Percentiles rank a stretch among this genome's conserved stretches.
phyloP scores from a whole-genome alignment of 2,113 vertebrate genomes.

The Regulus satrapa region DNA sequence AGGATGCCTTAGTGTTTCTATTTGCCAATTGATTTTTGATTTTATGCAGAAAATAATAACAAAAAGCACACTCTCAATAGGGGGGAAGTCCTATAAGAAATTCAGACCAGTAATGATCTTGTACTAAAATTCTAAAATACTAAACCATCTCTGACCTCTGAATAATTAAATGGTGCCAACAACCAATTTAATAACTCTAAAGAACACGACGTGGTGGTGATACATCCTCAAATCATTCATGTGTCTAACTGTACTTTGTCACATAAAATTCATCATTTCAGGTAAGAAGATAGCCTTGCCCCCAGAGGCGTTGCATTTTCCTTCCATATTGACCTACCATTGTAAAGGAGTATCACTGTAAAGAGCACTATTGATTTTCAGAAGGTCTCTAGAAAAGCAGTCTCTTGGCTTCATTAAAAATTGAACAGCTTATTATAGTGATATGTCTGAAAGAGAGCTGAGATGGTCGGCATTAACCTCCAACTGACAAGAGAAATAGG shows the following conservation, averaged over 20 bases:
- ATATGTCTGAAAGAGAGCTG: not conserved
- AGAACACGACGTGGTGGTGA: not conserved
- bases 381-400: not conserved
- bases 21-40: not conserved
- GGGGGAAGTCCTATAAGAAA: not conserved
- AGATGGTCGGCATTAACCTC: not conserved
- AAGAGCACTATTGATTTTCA: slow-evolving; percentile 32
- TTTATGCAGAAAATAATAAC: not conserved
- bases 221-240: not conserved
- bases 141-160: not conserved
- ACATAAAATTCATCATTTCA: not conserved
- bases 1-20: not conserved
- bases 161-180: not conserved
- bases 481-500: not conserved
- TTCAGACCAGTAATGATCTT: not conserved
- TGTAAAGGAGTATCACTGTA: not conserved
- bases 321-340: not conserved
- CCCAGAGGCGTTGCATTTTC: not conserved
- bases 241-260: not conserved
- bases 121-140: not conserved
- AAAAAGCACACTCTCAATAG: too few relatives aligned
- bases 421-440: not conserved
- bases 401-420: slow-evolving; percentile 44
- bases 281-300: not conserved
- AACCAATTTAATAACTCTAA: not conserved